Base-by-base conservation (phyloP, 2,797 vertebrate genomes). In the Okamejei kenojei region DNA sequence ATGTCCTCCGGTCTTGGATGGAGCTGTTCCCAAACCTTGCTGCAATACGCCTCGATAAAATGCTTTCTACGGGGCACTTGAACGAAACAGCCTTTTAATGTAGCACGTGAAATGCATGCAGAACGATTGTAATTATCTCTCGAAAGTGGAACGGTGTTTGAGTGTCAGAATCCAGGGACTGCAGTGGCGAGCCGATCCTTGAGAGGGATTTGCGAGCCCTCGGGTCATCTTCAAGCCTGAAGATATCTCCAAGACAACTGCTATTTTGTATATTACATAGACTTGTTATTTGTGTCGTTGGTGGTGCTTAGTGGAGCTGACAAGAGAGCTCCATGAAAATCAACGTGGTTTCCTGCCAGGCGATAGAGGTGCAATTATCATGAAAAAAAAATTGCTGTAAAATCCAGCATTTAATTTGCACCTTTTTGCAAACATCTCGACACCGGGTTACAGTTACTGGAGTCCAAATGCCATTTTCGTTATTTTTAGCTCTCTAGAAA, bases 201-300 rank as follows among this genome's bases (percentile, higher is more conserved):
- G 71, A 15, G 71, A 74, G 35, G 54, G 65, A 23, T 76, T 73
- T 74, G 68, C 13, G 8, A 74, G 3, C 26, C 71, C 68, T 54
- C 68, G 17, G 35, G 68, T 76, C 32, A 58, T 73, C 68, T 26
- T 29, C 10, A 8, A 74, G 71, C 38, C 71, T 92, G 68, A 26
- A n/a, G 90, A 23, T 92, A 29, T 76, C 90, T 76, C 38, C 90
- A 92, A 76, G 35, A 76, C 71, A 76, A 92, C 90, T 92, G 90
- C 13, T 92, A 54, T 92, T 58, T 92, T 74, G 45, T 76, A 76
- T 92, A 58, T 74, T 58, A 17, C 38, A 45, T 54, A 13, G 26
- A 6, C 38, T 17, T 54, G 90, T 76, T 92, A 92, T 76, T 92
- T 92, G n/a, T 92, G 54, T 92, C 90, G 35, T 29, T 76, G 26